phyloP scores from a whole-genome alignment of 2,797 vertebrate species.

The Babyrousa celebensis region DNA sequence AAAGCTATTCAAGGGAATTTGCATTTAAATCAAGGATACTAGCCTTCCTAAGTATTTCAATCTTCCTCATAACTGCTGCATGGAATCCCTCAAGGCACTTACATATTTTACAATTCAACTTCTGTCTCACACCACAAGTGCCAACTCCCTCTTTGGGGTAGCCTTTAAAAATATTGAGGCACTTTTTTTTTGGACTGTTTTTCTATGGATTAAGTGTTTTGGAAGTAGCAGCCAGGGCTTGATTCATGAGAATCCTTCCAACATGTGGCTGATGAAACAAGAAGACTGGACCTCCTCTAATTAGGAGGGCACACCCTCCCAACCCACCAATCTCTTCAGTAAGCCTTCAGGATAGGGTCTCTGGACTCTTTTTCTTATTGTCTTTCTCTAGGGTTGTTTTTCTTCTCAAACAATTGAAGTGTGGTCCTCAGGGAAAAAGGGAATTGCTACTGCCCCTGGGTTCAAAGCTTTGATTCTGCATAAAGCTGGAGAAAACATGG shows the following conservation, averaged over 20 bases:
- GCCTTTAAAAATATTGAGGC: slow-evolving; percentile 2
- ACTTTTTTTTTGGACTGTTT: neutral
- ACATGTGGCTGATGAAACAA: neutral
- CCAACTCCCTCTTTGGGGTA: neutral
- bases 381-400: neutral
- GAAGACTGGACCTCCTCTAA: neutral
- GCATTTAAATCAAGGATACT: neutral
- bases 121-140: no score
- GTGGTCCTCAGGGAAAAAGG: neutral
- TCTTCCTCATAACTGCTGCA: neutral
- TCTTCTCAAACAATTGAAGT: neutral
- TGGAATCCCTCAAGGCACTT: neutral
- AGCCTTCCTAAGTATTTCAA: neutral
- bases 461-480: neutral
- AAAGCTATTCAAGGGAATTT: neutral
- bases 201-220: neutral
- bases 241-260: neutral
- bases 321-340: neutral
- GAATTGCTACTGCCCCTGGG: neutral
- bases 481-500: neutral
- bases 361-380: neutral
- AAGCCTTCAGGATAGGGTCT: neutral
- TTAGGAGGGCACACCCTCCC: neutral
- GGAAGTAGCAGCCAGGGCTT: neutral
- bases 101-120: neutral